Evolutionary conservation across 2,888 invertebrate genomes (phyloP), one percentile per base, ranked within the genome.

Genomic region (Theretra japonica): DNA sequence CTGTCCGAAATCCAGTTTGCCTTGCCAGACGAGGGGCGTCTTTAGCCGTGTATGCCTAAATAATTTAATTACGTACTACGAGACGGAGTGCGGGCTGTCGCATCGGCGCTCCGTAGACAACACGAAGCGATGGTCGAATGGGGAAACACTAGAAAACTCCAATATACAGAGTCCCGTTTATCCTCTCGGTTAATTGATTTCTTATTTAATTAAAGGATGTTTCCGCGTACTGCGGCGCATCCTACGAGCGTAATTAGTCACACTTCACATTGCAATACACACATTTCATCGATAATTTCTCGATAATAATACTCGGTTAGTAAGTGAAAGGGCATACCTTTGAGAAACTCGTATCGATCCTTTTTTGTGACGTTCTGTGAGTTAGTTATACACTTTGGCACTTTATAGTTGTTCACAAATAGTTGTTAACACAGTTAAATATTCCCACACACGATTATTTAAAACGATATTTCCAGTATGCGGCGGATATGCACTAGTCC

Each of bases 251-350:
- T n/a, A 71, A 71, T 57, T 71, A 53, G 65, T 71, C 70, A 53
- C 62, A 71, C 65, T 33, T 65, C 53, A 56, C 33, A 57, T 62
- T 56, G 23, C 23, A 56, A 65, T 65, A 33, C 65, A 56, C 56
- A 41, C 65, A 65, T 71, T 56, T 68, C 72, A 59, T 69, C 69
- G 69, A 69, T 72, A 71, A 72, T 53, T 68, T 71, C 72, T 56
- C 70, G 82, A 78, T 84, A 85, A 79, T 85, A 86, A 77, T 75
- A 78, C 78, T 82, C 86, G 84, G 90, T 87, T 85, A 86, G 85
- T 90, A 86, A 88, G 94, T 94, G 94, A 94, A 94, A 94, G 94
- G 89, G 90, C 94, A 90, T 93, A 94, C 94, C 93, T 92, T 88
- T 76, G 85, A 84, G 65, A 73, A 73, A 70, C 53, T 72, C 28